These are phyloP conservation scores for Falco columbarius DNA, from an alignment of 2,797 vertebrate genomes.

Conservation along the genomic window DNA sequence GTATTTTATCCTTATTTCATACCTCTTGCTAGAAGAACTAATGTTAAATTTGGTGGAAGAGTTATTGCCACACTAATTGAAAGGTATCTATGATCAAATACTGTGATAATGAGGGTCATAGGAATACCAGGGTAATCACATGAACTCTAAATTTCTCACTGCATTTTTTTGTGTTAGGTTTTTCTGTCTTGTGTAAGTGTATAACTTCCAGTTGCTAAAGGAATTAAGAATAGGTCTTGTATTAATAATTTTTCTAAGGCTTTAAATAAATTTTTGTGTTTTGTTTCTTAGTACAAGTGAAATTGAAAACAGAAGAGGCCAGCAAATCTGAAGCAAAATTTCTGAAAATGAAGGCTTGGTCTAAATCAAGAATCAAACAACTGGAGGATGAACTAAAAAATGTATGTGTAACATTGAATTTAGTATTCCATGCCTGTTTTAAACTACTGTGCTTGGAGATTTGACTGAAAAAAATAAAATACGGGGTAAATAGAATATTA, in stretches of 20 bases:
- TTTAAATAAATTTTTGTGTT: neutral
- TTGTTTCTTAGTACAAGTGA: slow-evolving; percentile 79
- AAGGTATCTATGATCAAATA: neutral
- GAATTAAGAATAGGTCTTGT: neutral
- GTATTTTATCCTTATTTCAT: neutral
- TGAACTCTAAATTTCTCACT: neutral
- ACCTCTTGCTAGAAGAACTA: neutral
- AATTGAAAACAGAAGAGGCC: slow-evolving; percentile 86
- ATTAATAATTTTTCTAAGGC: neutral
- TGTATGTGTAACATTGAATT: slow-evolving; percentile 67
- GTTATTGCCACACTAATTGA: neutral
- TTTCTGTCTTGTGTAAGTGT: neutral
- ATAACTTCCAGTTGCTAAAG: neutral
- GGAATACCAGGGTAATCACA: neutral
- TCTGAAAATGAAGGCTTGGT: slow-evolving; percentile 93
- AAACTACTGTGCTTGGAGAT: neutral
- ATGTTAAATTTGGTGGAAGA: neutral
- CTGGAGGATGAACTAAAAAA: slow-evolving; percentile 88
- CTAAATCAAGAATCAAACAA: slow-evolving; percentile 87
- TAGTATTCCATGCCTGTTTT: neutral
- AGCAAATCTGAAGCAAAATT: slow-evolving; percentile 90
- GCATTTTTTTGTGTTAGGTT: accelerated
- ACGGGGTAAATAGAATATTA: neutral
- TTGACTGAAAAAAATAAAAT: neutral
- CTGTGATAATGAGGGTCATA: neutral